Conservation (phyloP, 1,140 invertebrate genomes). For the Diabrotica virgifera region DNA sequence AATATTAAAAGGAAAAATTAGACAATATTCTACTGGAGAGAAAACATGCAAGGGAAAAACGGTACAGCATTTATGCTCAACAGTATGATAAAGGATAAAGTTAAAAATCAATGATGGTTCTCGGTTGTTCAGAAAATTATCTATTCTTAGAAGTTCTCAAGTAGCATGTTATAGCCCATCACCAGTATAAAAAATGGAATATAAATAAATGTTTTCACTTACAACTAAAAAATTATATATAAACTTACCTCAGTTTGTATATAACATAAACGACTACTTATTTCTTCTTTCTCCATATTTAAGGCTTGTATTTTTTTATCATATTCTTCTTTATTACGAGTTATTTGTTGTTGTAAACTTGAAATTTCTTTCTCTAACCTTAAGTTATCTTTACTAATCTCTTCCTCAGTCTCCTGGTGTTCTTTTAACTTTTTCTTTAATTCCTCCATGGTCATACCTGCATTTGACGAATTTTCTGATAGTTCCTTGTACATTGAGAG, state of each 20-base stretch:
- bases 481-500: conserved; percentile 5
- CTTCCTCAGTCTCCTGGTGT: neutral
- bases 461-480: neutral
- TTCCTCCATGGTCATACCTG: neutral
- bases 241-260: conserved; percentile 4
- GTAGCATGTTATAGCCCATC: too few relatives aligned
- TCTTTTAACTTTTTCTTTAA: neutral
- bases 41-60: too few relatives aligned
- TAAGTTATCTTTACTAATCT: neutral
- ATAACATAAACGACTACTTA: neutral
- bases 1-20: too few relatives aligned
- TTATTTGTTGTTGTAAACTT: neutral
- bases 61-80: too few relatives aligned
- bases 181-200: too few relatives aligned
- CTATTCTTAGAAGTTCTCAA: too few relatives aligned
- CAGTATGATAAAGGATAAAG: too few relatives aligned
- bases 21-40: too few relatives aligned
- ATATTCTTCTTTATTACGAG: neutral
- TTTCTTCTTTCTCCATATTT: neutral
- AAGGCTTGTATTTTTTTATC: neutral
- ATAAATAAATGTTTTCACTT: too few relatives aligned
- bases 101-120: too few relatives aligned
- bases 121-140: too few relatives aligned
- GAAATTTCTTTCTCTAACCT: neutral
- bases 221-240: too few relatives aligned